A percentile compares a stretch with the other conserved stretches of the same genome.
Conservation (phyloP, 2,113 vertebrate genomes). For the Tautogolabrus adspersus region DNA sequence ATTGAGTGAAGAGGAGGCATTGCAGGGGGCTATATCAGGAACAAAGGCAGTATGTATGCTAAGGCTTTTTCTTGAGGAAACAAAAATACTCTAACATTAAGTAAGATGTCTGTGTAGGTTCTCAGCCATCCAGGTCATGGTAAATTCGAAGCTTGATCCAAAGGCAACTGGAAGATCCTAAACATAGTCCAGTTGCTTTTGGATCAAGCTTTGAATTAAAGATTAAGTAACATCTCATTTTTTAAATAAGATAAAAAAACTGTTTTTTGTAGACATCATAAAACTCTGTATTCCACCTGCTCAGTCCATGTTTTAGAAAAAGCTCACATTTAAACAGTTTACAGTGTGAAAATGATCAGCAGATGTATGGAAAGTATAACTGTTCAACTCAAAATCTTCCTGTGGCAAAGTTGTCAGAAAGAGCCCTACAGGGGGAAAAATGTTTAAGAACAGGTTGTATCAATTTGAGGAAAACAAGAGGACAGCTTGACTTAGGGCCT, state of each 20-base stretch:
- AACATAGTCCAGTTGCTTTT: too few species aligned
- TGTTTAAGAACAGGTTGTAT: slow-evolving; percentile 66
- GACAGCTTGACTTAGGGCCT: slow-evolving; percentile 37
- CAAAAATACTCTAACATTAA: too few species aligned
- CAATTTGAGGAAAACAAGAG: slow-evolving; percentile 49
- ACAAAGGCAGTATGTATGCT: background rate
- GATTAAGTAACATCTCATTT: background rate
- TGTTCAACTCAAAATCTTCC: background rate
- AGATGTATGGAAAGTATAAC: background rate
- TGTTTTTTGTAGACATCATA: background rate
- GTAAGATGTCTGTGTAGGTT: too few species aligned
- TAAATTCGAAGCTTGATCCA: too few species aligned
- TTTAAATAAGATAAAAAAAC: background rate
- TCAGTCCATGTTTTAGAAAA: slow-evolving; percentile 3
- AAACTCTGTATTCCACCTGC: background rate
- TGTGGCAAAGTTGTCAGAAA: slow-evolving; percentile 30
- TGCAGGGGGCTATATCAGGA: background rate
- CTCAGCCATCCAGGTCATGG: too few species aligned
- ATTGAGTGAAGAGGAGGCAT: background rate
- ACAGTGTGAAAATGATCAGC: slow-evolving; percentile 18
- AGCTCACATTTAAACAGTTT: background rate
- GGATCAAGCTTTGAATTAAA: too few species aligned
- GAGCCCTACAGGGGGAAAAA: slow-evolving; percentile 1
- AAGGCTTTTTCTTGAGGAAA: too few species aligned
- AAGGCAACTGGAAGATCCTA: too few species aligned